Evolutionary conservation across 2,113 vertebrate genomes (phyloP).

Genomic region (Charina bottae): DNA sequence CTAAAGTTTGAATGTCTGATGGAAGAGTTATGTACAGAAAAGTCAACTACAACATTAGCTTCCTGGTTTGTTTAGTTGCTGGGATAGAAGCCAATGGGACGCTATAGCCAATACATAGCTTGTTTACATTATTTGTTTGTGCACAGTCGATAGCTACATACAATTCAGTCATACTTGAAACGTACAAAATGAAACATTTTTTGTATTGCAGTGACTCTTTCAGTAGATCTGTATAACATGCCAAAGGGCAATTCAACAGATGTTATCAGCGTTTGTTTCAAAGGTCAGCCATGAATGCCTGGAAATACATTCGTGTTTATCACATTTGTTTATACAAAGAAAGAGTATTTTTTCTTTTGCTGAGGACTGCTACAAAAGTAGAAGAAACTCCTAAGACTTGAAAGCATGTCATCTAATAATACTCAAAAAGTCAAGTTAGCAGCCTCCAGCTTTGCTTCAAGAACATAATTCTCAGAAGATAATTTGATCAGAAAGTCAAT

Average conservation of each 20-base stretch:
- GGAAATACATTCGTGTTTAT: not conserved
- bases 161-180: too few species aligned
- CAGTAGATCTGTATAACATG: not conserved
- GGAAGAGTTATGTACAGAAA: too few species aligned
- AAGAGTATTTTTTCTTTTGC: not conserved
- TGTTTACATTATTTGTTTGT: too few species aligned
- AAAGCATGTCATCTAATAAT: not conserved
- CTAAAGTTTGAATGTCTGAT: too few species aligned
- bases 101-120: too few species aligned
- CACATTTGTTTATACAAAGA: not conserved
- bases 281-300: not conserved
- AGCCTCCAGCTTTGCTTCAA: not conserved
- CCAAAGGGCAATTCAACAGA: not conserved
- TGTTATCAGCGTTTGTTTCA: not conserved
- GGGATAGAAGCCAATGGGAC: too few species aligned
- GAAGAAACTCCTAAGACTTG: not conserved
- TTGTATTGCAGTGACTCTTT: not conserved
- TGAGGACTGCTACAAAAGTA: not conserved
- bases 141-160: too few species aligned
- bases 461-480: not conserved
- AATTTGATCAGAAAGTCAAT: not conserved
- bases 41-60: too few species aligned
- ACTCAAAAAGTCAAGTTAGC: not conserved
- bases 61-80: too few species aligned
- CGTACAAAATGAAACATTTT: too few species aligned